A percentile compares a stretch with the other conserved stretches of the same genome.
Conservation (phyloP, 2,113 vertebrate genomes). For the Podarcis muralis region DNA sequence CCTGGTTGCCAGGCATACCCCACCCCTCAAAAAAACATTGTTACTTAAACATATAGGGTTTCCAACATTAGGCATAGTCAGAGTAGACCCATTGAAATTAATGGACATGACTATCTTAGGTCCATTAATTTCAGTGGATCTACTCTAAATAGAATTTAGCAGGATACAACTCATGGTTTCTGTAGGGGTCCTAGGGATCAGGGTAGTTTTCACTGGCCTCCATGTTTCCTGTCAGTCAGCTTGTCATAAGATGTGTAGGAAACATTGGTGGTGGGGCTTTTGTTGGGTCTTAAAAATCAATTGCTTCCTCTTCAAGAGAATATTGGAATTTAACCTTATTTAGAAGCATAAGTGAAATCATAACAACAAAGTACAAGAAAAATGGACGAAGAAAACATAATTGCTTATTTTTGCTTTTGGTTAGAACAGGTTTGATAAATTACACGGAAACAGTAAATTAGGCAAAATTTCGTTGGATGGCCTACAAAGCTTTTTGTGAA, state of each 20-base stretch:
- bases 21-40: not conserved
- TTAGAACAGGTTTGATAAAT: not conserved
- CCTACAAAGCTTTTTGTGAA: conserved; percentile 15
- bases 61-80: too few relatives aligned
- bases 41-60: not conserved
- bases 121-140: too few relatives aligned
- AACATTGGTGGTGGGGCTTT: not conserved
- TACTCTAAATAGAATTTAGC: too few relatives aligned
- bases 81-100: too few relatives aligned
- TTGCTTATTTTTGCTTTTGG: not conserved
- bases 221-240: not conserved
- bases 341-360: conserved; percentile 35
- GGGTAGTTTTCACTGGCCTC: not conserved
- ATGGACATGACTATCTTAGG: too few relatives aligned
- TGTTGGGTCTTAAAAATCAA: not conserved
- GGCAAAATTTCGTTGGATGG: conserved; percentile 35
- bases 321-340: not conserved
- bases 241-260: not conserved
- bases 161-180: not conserved
- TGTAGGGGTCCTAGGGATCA: not conserved
- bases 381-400: conserved; percentile 36
- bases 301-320: not conserved
- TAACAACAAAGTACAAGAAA: conserved; percentile 36
- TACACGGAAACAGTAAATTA: not conserved
- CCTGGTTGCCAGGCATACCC: not conserved